A percentile compares a stretch with the other conserved stretches of the same genome.
phyloP scores from a whole-genome alignment of 2,113 vertebrate genomes.

The Solenodon paradoxus region DNA sequence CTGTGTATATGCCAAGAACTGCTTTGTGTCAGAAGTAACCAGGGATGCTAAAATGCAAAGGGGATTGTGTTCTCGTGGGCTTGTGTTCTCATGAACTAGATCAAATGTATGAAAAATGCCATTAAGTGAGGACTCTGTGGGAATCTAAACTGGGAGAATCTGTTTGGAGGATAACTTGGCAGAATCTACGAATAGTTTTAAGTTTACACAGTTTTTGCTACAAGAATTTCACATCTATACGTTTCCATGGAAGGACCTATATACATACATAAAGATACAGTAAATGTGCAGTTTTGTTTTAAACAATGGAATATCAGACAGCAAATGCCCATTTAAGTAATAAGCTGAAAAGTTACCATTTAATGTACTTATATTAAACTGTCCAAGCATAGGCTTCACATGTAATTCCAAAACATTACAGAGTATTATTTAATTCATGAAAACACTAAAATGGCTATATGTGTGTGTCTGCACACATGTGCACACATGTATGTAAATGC shows the following conservation, averaged over 20 bases:
- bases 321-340: not conserved
- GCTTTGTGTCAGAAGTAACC: not conserved
- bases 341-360: not conserved
- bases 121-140: not conserved
- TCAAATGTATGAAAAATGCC: not conserved
- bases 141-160: not conserved
- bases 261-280: not conserved
- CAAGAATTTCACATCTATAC: not conserved
- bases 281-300: not conserved
- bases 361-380: not conserved
- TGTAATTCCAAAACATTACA: not conserved
- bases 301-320: conserved; percentile 15
- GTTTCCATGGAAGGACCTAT: not conserved
- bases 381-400: not conserved
- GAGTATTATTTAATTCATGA: not conserved
- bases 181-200: not conserved
- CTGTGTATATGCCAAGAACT: not conserved
- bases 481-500: not conserved
- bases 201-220: not conserved
- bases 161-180: not conserved
- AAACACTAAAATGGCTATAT: not conserved
- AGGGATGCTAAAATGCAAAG: not conserved
- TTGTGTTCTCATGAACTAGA: not conserved
- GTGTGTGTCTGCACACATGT: not conserved
- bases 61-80: not conserved